These are phyloP conservation scores for Tamias sibiricus DNA, from an alignment of 2,113 vertebrate species.

Conservation along the genomic window DNA sequence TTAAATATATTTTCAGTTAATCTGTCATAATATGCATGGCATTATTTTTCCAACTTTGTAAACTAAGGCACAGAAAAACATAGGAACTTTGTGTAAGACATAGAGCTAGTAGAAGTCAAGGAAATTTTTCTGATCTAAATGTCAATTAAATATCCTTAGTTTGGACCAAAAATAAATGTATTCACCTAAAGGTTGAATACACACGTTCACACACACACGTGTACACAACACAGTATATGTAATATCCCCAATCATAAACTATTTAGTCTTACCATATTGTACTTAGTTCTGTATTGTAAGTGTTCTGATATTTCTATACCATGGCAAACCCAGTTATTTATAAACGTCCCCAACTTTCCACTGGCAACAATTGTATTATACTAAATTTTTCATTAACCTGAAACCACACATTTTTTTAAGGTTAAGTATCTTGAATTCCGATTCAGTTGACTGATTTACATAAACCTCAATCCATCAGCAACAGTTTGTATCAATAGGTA, in stretches of 20 bases:
- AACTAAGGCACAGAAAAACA: not conserved
- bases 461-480: conserved; percentile 34
- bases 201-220: not conserved
- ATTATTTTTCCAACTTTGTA: conserved; percentile 38
- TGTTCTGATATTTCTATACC: not conserved
- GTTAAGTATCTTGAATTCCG: not conserved
- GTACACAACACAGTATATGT: not conserved
- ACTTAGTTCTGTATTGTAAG: not conserved
- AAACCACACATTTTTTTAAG: not conserved
- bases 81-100: not conserved
- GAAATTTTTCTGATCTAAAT: conserved; percentile 34
- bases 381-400: not conserved
- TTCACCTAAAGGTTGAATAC: not conserved
- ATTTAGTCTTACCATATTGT: not conserved
- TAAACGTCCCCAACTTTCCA: not conserved
- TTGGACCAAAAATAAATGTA: not conserved
- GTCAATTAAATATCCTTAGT: conserved; percentile 21
- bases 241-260: conserved; percentile 1
- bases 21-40: not conserved
- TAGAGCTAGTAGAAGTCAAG: not conserved
- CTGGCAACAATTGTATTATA: not conserved
- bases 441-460: conserved; percentile 22
- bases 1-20: not conserved
- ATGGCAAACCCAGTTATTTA: not conserved
- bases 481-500: not conserved